phyloP scores from a whole-genome alignment of 2,113 vertebrate species.

The Periophthalmodon schlosseri region DNA sequence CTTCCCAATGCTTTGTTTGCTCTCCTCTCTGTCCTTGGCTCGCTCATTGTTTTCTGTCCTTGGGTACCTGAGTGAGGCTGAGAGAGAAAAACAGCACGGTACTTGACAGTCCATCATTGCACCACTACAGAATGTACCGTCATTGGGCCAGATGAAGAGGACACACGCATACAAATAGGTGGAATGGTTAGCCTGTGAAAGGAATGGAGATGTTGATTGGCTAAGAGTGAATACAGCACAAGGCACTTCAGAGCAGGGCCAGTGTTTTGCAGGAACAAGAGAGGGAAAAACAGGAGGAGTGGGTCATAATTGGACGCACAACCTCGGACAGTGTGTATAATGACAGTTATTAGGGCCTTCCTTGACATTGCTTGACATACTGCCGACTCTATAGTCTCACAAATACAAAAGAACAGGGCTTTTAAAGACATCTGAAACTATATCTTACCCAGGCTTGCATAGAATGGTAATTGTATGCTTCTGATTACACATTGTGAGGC shows the following conservation, averaged over 20 bases:
- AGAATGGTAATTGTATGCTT: not conserved
- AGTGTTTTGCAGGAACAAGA: conserved; percentile 5
- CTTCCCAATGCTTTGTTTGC: not conserved
- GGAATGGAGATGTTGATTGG: conserved; percentile 41
- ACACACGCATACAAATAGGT: conserved; percentile 9
- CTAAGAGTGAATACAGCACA: conserved; percentile 13
- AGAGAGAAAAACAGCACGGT: conserved; percentile 29
- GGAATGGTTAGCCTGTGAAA: conserved; percentile 22
- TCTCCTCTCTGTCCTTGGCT: conserved; percentile 36
- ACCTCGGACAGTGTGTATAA: not conserved
- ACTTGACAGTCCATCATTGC: conserved; percentile 54
- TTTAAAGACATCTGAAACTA: not conserved
- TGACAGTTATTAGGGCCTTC: conserved; percentile 25
- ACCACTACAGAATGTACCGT: conserved; percentile 50
- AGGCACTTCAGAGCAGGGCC: conserved; percentile 14
- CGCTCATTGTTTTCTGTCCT: conserved; percentile 56
- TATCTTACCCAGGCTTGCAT: not conserved
- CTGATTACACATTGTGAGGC: not conserved
- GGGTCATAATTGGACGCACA: conserved; percentile 23
- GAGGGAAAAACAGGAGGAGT: conserved; percentile 1
- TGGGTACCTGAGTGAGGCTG: conserved; percentile 44
- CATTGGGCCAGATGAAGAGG: conserved; percentile 40
- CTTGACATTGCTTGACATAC: conserved; percentile 29
- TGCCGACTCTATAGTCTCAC: not conserved
- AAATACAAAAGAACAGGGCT: conserved; percentile 2